Conservation (phyloP, 2,113 vertebrate species). For the Lophius piscatorius region DNA sequence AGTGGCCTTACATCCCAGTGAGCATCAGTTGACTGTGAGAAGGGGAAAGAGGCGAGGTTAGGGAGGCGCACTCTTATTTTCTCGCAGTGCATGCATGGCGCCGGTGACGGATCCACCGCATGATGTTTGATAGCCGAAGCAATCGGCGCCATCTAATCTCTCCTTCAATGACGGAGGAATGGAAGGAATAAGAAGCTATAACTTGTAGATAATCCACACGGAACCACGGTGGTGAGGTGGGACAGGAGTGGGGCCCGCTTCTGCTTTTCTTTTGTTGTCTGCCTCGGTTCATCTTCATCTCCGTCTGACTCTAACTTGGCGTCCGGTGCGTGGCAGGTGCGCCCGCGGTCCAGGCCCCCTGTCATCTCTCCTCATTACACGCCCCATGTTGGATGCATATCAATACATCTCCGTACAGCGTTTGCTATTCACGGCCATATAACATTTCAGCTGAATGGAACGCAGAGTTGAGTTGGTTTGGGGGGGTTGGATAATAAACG, state of each 20-base stretch:
- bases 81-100: conserved; percentile 30
- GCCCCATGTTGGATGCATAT: conserved; percentile 63
- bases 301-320: conserved; percentile 52
- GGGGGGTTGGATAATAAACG: conserved; percentile 7
- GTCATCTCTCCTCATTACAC: conserved; percentile 66
- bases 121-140: conserved; percentile 75
- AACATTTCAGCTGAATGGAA: conserved; percentile 41
- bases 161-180: conserved; percentile 71
- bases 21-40: conserved; percentile 64
- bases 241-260: neutral
- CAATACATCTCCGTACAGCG: conserved; percentile 51
- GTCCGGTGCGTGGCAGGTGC: conserved; percentile 52
- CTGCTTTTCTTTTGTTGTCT: conserved; percentile 5
- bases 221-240: neutral
- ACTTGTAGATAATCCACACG: conserved; percentile 74
- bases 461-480: too few relatives aligned
- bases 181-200: conserved; percentile 78
- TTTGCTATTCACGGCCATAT: conserved; percentile 26
- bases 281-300: conserved; percentile 56
- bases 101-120: conserved; percentile 66
- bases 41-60: conserved; percentile 63
- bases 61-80: conserved; percentile 19
- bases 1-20: conserved; percentile 67
- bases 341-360: conserved; percentile 53
- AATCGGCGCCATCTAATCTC: conserved; percentile 77